Evolutionary conservation across 2,888 invertebrate genomes (phyloP).

Genomic region (Ferrisia virgata): DNA sequence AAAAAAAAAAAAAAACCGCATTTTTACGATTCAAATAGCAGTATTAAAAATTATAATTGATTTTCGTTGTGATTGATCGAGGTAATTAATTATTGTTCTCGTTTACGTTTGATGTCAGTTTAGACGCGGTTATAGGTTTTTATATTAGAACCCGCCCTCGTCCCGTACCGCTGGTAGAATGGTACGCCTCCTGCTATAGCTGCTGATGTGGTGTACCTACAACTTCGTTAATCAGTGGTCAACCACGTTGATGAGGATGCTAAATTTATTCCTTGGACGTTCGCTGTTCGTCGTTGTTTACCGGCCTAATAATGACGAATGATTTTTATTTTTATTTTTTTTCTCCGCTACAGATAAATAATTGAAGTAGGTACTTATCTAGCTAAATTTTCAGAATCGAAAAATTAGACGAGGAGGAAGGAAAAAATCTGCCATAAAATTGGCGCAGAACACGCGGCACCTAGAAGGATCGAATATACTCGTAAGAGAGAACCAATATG

Average conservation of each 20-base stretch:
- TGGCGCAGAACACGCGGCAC: neutral
- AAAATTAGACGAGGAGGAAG: no score
- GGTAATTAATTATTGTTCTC: slow-evolving; percentile 46
- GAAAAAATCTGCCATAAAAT: neutral
- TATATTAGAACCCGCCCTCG: neutral
- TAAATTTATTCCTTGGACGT: neutral
- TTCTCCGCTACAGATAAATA: no score
- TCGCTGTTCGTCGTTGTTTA: no score
- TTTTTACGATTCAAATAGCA: slow-evolving; percentile 44
- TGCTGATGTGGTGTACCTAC: no score
- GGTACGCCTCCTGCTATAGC: neutral
- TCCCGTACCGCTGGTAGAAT: no score
- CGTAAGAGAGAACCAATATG: neutral
- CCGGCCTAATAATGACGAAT: no score
- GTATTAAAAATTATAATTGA: slow-evolving; percentile 45
- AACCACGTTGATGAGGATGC: slow-evolving; percentile 1
- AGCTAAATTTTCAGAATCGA: no score
- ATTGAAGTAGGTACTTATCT: neutral
- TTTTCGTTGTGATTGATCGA: slow-evolving; percentile 45
- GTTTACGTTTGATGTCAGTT: slow-evolving; percentile 44
- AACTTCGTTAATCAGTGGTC: neutral
- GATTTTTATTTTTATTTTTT: no score
- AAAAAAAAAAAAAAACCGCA: no score
- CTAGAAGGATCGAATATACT: neutral
- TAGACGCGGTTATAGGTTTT: slow-evolving; percentile 16